Percentiles rank a stretch among this genome's conserved stretches.
Evolutionary conservation across 2,797 vertebrate species (phyloP).

Genomic region (Anguilla obscura): DNA sequence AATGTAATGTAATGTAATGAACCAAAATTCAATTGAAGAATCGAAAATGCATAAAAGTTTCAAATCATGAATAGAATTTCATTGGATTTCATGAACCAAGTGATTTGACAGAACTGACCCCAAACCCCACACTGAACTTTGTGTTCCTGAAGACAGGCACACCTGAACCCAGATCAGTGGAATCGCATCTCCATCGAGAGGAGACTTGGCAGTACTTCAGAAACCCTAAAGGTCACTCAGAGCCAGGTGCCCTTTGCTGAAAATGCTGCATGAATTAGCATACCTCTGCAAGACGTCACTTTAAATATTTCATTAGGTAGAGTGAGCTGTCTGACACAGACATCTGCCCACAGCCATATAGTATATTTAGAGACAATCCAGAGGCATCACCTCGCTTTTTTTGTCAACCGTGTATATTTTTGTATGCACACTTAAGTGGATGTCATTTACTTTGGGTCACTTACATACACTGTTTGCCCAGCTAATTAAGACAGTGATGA

Average conservation of each 20-base stretch:
- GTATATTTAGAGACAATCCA: neutral
- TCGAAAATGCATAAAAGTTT: too few species aligned
- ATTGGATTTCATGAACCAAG: neutral
- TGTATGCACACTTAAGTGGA: too few species aligned
- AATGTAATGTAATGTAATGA: too few species aligned
- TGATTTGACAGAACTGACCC: neutral
- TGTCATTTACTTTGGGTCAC: too few species aligned
- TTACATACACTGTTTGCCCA: too few species aligned
- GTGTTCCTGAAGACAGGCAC: neutral
- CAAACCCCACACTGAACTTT: neutral
- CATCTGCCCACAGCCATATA: constrained; percentile 29
- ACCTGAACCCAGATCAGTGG: neutral
- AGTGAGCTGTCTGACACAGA: neutral
- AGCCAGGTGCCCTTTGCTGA: neutral
- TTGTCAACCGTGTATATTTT: neutral
- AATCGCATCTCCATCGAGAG: neutral
- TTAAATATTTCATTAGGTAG: neutral
- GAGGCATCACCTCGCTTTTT: neutral
- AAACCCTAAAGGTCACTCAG: neutral
- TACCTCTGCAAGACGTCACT: neutral
- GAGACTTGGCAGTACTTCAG: neutral
- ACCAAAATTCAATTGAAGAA: too few species aligned
- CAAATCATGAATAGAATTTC: neutral
- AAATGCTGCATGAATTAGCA: constrained; percentile 20
- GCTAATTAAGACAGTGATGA: too few species aligned